A percentile compares a stretch with the other conserved stretches of the same genome.
These are phyloP conservation scores for Eulemur rufifrons DNA, from an alignment of 2,113 vertebrate species.

Conservation along the genomic window DNA sequence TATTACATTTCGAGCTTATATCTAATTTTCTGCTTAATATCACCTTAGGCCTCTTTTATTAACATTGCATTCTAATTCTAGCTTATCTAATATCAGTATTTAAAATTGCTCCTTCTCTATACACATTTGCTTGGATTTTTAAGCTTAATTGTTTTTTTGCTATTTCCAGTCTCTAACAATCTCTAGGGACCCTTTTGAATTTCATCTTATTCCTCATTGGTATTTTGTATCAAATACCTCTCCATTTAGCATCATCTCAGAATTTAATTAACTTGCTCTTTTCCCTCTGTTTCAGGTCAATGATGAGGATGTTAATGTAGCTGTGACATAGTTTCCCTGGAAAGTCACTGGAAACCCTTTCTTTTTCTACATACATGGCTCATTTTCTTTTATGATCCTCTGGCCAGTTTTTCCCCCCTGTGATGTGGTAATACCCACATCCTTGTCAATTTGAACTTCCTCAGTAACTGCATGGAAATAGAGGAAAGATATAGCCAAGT, in stretches of 20 bases:
- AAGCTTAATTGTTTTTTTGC: not conserved
- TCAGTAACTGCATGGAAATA: not conserved
- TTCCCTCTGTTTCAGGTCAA: not conserved
- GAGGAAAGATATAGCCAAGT: not conserved
- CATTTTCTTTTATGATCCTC: not conserved
- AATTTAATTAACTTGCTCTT: slow-evolving; percentile 51
- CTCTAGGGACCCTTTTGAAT: not conserved
- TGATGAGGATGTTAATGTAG: slow-evolving; percentile 9
- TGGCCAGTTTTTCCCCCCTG: not conserved
- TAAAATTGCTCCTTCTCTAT: slow-evolving; percentile 54
- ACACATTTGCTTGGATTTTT: slow-evolving; percentile 28
- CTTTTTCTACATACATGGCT: not conserved
- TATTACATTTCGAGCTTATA: not conserved
- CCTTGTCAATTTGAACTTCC: slow-evolving; percentile 5
- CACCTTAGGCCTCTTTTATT: not conserved
- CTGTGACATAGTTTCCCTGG: not conserved
- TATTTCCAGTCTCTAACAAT: slow-evolving; percentile 12
- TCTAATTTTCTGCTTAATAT: slow-evolving; percentile 6
- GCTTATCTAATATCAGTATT: slow-evolving; percentile 22
- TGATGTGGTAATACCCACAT: not conserved
- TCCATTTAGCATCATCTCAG: slow-evolving; percentile 2
- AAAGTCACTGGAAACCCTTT: not conserved
- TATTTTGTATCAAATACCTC: slow-evolving; percentile 30
- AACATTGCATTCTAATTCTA: slow-evolving; percentile 35
- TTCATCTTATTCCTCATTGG: not conserved